A percentile compares a stretch with the other conserved stretches of the same genome.
Evolutionary conservation across 2,888 invertebrate species (phyloP).

Genomic region (Acleris sparsana): DNA sequence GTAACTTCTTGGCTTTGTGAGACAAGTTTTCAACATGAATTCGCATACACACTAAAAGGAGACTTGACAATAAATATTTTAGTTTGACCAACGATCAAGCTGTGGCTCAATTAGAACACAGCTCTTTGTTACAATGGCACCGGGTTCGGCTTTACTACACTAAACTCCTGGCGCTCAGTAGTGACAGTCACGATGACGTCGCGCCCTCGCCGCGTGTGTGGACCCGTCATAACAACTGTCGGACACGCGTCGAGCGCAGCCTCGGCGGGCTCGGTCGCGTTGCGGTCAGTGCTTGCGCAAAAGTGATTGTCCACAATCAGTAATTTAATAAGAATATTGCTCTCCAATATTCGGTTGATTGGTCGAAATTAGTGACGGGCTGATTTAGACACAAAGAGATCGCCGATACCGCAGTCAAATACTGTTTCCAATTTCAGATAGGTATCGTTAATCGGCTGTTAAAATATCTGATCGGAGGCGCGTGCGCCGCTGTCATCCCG

Average conservation of each 20-base stretch:
- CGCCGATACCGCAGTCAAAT: slow-evolving; percentile 31
- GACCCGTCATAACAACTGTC: background rate
- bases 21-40: too few relatives aligned
- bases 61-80: too few relatives aligned
- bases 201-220: background rate
- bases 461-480: slow-evolving; percentile 37
- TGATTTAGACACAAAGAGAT: slow-evolving; percentile 35
- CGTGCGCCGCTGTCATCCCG: slow-evolving; percentile 17
- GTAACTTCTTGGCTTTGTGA: too few relatives aligned
- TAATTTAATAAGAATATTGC: slow-evolving; percentile 39
- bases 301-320: slow-evolving; percentile 34
- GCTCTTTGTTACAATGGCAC: too few relatives aligned
- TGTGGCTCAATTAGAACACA: too few relatives aligned
- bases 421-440: slow-evolving; percentile 37
- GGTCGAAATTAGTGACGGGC: slow-evolving; percentile 38
- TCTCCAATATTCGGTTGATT: slow-evolving; percentile 33
- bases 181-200: background rate
- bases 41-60: too few relatives aligned
- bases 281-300: slow-evolving; percentile 34
- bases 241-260: background rate
- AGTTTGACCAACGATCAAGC: too few relatives aligned
- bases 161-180: too few relatives aligned
- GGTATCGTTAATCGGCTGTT: slow-evolving; percentile 35
- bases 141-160: too few relatives aligned
- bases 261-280: background rate